Conservation (phyloP, 2,113 vertebrate species). For the Stegastes partitus region DNA sequence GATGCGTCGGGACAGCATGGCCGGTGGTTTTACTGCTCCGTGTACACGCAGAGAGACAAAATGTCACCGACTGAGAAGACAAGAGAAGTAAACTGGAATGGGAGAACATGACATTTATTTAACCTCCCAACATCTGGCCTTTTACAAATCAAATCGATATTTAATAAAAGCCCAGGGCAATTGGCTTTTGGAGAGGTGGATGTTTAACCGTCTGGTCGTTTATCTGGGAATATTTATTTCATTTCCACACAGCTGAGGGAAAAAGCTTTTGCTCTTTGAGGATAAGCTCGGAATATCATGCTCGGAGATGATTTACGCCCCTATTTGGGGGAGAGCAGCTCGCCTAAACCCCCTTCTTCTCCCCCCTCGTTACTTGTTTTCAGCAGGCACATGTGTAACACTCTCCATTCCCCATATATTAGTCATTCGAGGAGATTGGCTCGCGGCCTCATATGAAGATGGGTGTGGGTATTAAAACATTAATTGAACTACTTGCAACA, state of each 20-base stretch:
- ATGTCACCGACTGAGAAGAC: constrained; percentile 57
- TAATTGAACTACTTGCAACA: constrained; percentile 69
- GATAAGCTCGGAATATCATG: constrained; percentile 65
- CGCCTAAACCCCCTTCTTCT: constrained; percentile 37
- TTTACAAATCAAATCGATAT: constrained; percentile 85
- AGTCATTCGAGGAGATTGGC: constrained; percentile 70
- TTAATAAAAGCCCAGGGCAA: constrained; percentile 78
- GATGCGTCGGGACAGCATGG: constrained; percentile 11
- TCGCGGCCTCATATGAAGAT: constrained; percentile 58
- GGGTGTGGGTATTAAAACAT: constrained; percentile 75
- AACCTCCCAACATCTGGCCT: constrained; percentile 79
- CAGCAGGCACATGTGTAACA: constrained; percentile 64
- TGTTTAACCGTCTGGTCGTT: constrained; percentile 73
- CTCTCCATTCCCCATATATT: constrained; percentile 60
- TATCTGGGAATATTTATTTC: constrained; percentile 78
- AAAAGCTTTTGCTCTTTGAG: constrained; percentile 65
- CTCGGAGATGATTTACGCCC: constrained; percentile 75
- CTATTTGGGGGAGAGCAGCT: constrained; percentile 65
- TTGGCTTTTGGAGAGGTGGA: constrained; percentile 73
- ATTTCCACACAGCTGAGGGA: constrained; percentile 58
- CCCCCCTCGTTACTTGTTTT: constrained; percentile 49
- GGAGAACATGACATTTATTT: constrained; percentile 79
- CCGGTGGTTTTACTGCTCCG: constrained; percentile 41
- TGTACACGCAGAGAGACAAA: constrained; percentile 47
- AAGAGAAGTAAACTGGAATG: constrained; percentile 50